Evolutionary conservation across 1,140 invertebrate genomes (phyloP).

Genomic region (Euura saliciscinereae): DNA sequence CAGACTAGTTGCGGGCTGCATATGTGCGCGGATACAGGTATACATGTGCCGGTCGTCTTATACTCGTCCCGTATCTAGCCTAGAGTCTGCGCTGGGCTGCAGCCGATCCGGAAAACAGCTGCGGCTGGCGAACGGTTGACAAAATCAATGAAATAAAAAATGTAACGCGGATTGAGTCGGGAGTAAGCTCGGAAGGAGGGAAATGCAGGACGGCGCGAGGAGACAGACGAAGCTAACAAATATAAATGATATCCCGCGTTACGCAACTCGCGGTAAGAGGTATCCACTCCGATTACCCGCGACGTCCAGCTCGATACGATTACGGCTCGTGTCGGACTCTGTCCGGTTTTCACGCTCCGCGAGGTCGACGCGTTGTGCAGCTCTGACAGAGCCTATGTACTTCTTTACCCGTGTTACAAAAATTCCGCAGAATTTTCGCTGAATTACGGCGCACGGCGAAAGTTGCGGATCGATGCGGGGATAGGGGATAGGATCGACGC

Average conservation of each 20-base stretch:
- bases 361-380: too few relatives aligned
- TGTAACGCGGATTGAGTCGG: background rate
- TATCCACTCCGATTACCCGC: background rate
- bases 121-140: background rate
- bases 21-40: background rate
- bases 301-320: too few relatives aligned
- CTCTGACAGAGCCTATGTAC: too few relatives aligned
- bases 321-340: too few relatives aligned
- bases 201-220: background rate
- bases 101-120: background rate
- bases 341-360: too few relatives aligned
- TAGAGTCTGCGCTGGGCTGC: conserved; percentile 3
- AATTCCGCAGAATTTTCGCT: background rate
- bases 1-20: conserved; percentile 4
- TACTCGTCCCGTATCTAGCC: background rate
- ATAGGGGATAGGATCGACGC: too few relatives aligned
- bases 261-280: background rate
- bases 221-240: background rate
- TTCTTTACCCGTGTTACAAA: background rate
- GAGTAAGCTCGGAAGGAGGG: background rate
- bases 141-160: conserved; percentile 8
- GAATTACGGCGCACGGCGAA: background rate
- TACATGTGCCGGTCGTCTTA: background rate
- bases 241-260: background rate
- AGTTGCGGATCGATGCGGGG: background rate